Conservation (phyloP, 2,888 invertebrate species). For the Xestia c-nigrum region DNA sequence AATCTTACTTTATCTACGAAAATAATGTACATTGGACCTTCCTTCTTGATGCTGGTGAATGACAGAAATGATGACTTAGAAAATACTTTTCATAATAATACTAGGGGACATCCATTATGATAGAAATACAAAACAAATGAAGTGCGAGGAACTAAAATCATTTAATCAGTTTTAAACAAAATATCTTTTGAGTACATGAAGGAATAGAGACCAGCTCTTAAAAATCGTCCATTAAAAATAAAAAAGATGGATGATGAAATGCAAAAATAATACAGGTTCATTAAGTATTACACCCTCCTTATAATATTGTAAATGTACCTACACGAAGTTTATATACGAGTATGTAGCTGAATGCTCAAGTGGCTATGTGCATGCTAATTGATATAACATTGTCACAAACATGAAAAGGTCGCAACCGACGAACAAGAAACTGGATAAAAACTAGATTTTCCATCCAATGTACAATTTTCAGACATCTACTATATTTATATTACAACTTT, state of each 20-base stretch:
- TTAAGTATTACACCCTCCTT: slow-evolving; percentile 76
- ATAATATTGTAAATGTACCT: slow-evolving; percentile 60
- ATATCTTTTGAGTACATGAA: slow-evolving; percentile 88
- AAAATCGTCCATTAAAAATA: slow-evolving; percentile 77
- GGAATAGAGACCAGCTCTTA: slow-evolving; percentile 89
- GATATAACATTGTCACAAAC: slow-evolving; percentile 60
- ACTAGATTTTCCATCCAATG: slow-evolving; percentile 60
- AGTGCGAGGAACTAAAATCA: slow-evolving; percentile 78
- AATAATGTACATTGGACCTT: slow-evolving; percentile 81
- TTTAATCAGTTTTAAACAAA: slow-evolving; percentile 75
- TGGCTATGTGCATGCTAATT: slow-evolving; percentile 63
- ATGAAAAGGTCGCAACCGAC: slow-evolving; percentile 62
- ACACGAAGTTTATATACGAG: slow-evolving; percentile 62
- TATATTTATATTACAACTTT: slow-evolving; percentile 64
- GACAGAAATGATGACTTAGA: slow-evolving; percentile 68
- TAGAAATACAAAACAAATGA: slow-evolving; percentile 73
- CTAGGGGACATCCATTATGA: slow-evolving; percentile 70
- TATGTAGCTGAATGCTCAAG: slow-evolving; percentile 54
- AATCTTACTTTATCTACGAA: slow-evolving; percentile 86
- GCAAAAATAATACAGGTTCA: slow-evolving; percentile 84
- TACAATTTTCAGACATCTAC: slow-evolving; percentile 63
- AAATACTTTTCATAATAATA: slow-evolving; percentile 77
- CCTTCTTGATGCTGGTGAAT: slow-evolving; percentile 73
- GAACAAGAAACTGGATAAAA: slow-evolving; percentile 57
- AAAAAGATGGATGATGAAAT: slow-evolving; percentile 84